A percentile compares a stretch with the other conserved stretches of the same genome.
These are phyloP conservation scores for Harmothoe impar DNA, from an alignment of 2,888 invertebrate species.

Conservation along the genomic window DNA sequence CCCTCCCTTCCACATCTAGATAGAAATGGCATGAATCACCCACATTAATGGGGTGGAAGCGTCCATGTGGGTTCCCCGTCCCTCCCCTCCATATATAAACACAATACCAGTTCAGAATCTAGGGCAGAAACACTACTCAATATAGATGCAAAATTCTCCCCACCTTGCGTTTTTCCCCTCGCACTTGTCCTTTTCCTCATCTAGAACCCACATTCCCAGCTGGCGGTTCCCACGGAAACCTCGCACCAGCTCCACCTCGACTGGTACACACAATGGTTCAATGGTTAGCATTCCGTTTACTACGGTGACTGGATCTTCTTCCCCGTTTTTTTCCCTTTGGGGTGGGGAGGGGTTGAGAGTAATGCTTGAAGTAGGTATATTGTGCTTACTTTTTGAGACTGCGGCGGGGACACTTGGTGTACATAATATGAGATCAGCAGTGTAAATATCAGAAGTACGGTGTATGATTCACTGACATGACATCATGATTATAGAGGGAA, in stretches of 20 bases:
- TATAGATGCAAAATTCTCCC: neutral
- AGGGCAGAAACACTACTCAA: neutral
- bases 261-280: too few species aligned
- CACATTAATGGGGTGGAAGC: neutral
- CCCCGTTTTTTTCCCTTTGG: neutral
- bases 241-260: too few species aligned
- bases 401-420: neutral
- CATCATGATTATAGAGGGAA: neutral
- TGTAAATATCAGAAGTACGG: neutral
- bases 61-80: neutral
- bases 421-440: neutral
- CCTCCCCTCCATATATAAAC: neutral
- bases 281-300: neutral
- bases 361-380: neutral
- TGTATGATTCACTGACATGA: neutral
- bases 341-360: too few species aligned
- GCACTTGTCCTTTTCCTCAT: too few species aligned
- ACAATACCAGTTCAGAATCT: neutral
- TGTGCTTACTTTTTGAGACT: neutral
- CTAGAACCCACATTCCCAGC: too few species aligned
- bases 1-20: neutral
- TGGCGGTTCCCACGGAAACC: too few species aligned
- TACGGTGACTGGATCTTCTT: neutral
- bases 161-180: too few species aligned
- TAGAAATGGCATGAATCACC: neutral